Evolutionary conservation across 2,888 invertebrate genomes (phyloP).

Genomic region (Adelognathus sp.): DNA sequence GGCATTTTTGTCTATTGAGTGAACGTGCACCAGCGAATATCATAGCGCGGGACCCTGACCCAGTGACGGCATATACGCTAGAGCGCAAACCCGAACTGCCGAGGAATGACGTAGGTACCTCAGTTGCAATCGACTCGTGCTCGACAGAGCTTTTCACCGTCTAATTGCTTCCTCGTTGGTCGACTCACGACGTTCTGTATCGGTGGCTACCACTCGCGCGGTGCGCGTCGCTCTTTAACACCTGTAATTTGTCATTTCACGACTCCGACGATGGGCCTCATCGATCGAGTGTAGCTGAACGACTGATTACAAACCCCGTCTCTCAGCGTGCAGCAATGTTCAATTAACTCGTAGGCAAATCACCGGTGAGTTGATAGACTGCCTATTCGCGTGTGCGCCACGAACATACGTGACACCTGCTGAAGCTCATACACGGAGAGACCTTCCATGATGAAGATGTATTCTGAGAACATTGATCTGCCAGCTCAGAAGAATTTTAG

Average conservation of each 20-base stretch:
- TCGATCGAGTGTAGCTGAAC: not conserved
- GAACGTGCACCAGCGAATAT: not conserved
- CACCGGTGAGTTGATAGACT: conserved; percentile 7
- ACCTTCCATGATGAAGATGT: not conserved
- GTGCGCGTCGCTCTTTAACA: conserved; percentile 11
- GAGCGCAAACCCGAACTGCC: not conserved
- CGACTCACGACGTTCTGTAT: conserved; percentile 3
- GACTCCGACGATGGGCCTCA: not conserved
- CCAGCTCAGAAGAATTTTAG: not conserved
- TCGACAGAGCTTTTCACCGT: conserved; percentile 14
- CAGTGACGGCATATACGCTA: not conserved
- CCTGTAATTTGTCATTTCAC: conserved; percentile 44
- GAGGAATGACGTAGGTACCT: conserved; percentile 31
- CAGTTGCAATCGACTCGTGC: conserved; percentile 29
- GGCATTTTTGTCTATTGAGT: not conserved
- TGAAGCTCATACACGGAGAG: not conserved
- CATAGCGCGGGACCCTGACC: conserved; percentile 9
- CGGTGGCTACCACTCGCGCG: not conserved
- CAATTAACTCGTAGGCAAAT: conserved; percentile 18
- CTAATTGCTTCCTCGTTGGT: conserved; percentile 27
- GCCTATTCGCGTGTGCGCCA: not conserved
- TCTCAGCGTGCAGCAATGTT: not conserved
- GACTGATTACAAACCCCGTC: conserved; percentile 19
- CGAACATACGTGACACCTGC: not conserved
- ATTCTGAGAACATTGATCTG: not conserved